Conservation (phyloP, 1,140 invertebrate genomes). For the Calliphora vicina region DNA sequence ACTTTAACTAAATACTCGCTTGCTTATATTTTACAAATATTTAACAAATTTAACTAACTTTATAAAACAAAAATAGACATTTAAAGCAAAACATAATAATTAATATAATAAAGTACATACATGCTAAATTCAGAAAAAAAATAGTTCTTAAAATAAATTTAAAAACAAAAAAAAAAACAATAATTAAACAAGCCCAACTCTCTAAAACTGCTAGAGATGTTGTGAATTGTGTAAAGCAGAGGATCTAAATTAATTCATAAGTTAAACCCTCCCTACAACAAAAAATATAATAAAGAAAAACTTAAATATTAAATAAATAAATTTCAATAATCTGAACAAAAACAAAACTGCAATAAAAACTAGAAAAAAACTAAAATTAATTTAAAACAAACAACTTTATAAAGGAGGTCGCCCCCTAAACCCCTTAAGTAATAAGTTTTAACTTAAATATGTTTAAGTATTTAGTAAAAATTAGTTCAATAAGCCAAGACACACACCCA, state of each 20-base stretch:
- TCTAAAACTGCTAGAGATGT: conserved; percentile 6
- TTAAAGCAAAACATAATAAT: conserved; percentile 17
- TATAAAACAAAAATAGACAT: conserved; percentile 33
- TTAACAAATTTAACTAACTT: not conserved
- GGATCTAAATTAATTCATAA: conserved; percentile 35
- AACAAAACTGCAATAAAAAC: not conserved
- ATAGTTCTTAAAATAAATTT: not conserved
- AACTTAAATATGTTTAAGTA: not conserved
- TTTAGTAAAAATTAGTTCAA: not conserved
- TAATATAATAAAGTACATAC: not conserved
- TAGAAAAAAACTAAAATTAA: not conserved
- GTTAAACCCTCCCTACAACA: not conserved
- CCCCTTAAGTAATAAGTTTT: not conserved
- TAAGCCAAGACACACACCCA: not conserved
- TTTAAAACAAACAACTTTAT: not conserved
- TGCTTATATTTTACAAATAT: conserved; percentile 21
- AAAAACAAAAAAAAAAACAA: conserved; percentile 33
- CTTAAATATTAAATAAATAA: not conserved
- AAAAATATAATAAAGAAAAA: not conserved
- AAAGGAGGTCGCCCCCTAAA: not conserved
- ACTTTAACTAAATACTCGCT: conserved; percentile 36
- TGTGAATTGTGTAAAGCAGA: conserved; percentile 25
- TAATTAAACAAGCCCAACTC: conserved; percentile 28
- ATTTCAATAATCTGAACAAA: not conserved
- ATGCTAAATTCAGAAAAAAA: not conserved